These are phyloP conservation scores for Athene noctua DNA, from an alignment of 2,113 vertebrate species.

Conservation along the genomic window DNA sequence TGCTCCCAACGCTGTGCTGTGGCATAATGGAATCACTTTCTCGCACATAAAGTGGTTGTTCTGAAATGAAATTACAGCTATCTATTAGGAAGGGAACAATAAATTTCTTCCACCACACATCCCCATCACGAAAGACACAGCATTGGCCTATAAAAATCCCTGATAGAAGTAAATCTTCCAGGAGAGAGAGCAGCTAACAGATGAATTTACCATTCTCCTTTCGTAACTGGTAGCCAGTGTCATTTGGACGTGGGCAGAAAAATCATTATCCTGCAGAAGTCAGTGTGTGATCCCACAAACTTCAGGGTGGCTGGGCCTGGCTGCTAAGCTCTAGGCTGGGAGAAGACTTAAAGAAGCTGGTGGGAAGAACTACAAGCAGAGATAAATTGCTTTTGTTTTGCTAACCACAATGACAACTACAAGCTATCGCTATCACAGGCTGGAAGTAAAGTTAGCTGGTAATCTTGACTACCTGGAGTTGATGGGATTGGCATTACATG, in stretches of 20 bases:
- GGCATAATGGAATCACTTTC: slow-evolving; percentile 24
- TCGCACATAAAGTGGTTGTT: not conserved
- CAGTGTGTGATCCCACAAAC: not conserved
- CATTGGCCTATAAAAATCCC: not conserved
- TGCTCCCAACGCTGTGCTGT: not conserved
- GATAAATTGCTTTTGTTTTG: not conserved
- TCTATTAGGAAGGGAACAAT: slow-evolving; percentile 46
- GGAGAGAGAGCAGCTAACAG: not conserved
- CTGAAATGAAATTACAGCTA: slow-evolving; percentile 35
- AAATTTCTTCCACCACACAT: slow-evolving; percentile 15
- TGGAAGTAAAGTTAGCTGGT: not conserved
- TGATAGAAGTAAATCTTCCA: slow-evolving; percentile 8
- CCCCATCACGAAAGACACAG: not conserved
- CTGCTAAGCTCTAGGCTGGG: not conserved
- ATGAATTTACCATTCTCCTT: slow-evolving; percentile 14
- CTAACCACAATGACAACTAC: not conserved
- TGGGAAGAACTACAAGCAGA: not conserved
- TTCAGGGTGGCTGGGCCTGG: not conserved
- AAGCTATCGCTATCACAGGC: not conserved
- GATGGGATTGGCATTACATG: not conserved
- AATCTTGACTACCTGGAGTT: not conserved
- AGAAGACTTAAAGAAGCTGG: not conserved
- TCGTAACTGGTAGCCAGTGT: not conserved
- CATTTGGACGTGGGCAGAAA: not conserved
- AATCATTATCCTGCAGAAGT: not conserved